Evolutionary conservation across 2,113 vertebrate species (phyloP), one percentile per base, ranked within the genome.

Genomic region (Megaleporinus macrocephalus): DNA sequence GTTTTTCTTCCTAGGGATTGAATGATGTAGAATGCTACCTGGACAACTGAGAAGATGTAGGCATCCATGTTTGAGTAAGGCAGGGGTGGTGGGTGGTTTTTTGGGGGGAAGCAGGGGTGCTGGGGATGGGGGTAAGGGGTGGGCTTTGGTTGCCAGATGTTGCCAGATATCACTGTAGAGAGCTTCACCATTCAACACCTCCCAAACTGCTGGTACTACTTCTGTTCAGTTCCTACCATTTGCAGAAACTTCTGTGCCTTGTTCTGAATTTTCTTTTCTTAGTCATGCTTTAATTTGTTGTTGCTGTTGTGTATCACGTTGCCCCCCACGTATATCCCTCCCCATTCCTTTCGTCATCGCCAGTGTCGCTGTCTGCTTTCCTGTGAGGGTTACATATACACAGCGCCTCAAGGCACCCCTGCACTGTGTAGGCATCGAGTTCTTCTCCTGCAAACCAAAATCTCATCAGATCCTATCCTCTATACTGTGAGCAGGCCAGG

Each of bases 221-320:
- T 88, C 95, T 86, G 89, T 97, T 97, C 93, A 86, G 89, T 95
- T 96, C 94, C 22, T 91, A 92, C 94, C 95, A 94, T 97, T 92
- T 95, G 95, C 97, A 98, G 97, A 97, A 95, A 96, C 96, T 97
- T 97, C 95, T 97, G 97, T 99, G 97, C 97, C 97, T 98, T 98
- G 96, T 97, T 97, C 95, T 90, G 91, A 94, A 90, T 92, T 44
- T 92, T 94, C 76, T 88, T 92, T 26, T 92, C 79, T 80, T 84
- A 89, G 77, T 88, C 92, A 88, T 89, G 85, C 62, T 77, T 81
- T 66, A 55, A 51, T 47, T 76, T 77, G 36, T 79, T 61, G 49
- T 59, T 33, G 72, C 33, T 81, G 76, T 88, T 81, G 78, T 83
- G 79, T 85, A 79, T 87, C 86, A n/a, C 88, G 80, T 80, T 84